A percentile compares a stretch with the other conserved stretches of the same genome.
Conservation (phyloP, 2,797 vertebrate genomes). For the Diplodus sargus region DNA sequence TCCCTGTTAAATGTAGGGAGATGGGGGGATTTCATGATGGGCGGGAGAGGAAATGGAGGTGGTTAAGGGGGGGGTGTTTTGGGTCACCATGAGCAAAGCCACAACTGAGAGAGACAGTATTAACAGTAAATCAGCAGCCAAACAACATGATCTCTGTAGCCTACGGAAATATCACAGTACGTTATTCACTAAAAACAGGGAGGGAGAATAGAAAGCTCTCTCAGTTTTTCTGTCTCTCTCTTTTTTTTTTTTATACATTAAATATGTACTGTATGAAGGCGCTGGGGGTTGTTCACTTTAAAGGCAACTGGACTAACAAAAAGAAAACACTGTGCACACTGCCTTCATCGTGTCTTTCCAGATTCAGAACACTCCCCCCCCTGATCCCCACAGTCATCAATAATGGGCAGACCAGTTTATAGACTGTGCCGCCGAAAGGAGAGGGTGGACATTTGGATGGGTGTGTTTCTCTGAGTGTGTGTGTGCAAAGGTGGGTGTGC, state of each 20-base stretch:
- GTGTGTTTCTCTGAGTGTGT: constrained; percentile 35
- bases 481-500: constrained; percentile 24
- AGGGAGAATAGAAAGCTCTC: constrained; percentile 74
- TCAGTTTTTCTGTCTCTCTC: constrained; percentile 50
- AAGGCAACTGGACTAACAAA: constrained; percentile 79
- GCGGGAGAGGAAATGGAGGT: constrained; percentile 24
- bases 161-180: constrained; percentile 83
- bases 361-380: constrained; percentile 45
- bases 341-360: constrained; percentile 63
- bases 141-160: constrained; percentile 79
- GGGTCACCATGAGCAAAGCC: constrained; percentile 80
- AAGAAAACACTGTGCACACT: constrained; percentile 73
- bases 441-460: constrained; percentile 37
- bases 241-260: constrained; percentile 64
- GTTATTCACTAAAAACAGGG: constrained; percentile 80
- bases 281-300: constrained; percentile 75
- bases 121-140: constrained; percentile 83
- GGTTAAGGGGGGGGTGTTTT: constrained; percentile 18
- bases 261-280: constrained; percentile 77
- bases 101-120: constrained; percentile 81
- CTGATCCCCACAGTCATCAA: constrained; percentile 61
- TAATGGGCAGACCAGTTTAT: constrained; percentile 61
- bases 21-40: constrained; percentile 28
- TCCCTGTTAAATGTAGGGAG: constrained; percentile 60
- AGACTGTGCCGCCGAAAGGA: constrained; percentile 50